Conservation (phyloP, 2,797 vertebrate species). For the Chiroxiphia lanceolata region DNA sequence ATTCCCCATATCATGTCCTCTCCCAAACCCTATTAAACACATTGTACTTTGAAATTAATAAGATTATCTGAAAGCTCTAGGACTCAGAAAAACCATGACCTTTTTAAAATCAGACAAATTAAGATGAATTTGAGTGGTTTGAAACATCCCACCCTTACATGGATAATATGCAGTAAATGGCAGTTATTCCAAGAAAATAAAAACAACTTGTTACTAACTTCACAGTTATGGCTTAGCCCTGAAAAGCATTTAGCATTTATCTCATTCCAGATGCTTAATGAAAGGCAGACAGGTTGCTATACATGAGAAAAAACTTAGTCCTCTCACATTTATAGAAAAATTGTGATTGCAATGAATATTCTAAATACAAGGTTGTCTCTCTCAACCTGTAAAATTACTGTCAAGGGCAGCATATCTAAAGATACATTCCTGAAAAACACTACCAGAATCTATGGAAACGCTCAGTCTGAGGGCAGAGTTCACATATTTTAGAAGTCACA, state of each 20-base stretch:
- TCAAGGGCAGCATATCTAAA: not conserved
- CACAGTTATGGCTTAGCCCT: not conserved
- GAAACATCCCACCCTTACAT: not conserved
- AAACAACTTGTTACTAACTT: not conserved
- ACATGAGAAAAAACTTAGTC: not conserved
- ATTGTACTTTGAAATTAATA: not conserved
- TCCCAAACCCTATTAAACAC: not conserved
- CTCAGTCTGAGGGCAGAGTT: not conserved
- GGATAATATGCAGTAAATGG: not conserved
- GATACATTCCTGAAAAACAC: not conserved
- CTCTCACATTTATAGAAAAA: not conserved
- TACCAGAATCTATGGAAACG: not conserved
- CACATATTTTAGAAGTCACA: not conserved
- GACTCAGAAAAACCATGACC: not conserved
- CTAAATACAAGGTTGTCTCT: not conserved
- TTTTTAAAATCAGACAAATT: not conserved
- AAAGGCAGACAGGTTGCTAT: not conserved
- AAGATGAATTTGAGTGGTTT: not conserved
- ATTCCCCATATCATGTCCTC: not conserved
- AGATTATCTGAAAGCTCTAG: not conserved
- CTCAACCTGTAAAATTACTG: not conserved
- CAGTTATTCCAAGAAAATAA: not conserved
- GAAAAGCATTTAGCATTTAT: not conserved
- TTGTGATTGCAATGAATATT: not conserved
- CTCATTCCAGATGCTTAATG: not conserved